Evolutionary conservation across 2,888 invertebrate genomes (phyloP).

Genomic region (Priapulus caudatus): DNA sequence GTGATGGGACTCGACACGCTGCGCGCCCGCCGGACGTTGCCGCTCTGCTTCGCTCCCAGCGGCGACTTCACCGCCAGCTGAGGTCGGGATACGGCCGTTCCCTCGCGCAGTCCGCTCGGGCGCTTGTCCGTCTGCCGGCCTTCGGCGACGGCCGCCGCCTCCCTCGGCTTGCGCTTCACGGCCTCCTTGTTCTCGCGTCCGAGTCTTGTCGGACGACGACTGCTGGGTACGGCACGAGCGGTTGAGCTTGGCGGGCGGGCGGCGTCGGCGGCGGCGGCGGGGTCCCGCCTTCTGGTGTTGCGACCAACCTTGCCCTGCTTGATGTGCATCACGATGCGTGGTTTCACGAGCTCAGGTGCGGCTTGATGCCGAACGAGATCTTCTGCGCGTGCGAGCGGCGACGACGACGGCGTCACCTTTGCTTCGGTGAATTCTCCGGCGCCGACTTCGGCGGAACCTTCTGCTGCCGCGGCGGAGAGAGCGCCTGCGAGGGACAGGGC

Average conservation of each 20-base stretch:
- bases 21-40: not conserved
- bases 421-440: not conserved
- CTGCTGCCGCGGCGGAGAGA: no score
- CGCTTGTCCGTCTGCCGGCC: not conserved
- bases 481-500: not conserved
- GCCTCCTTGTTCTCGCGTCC: not conserved
- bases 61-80: no score
- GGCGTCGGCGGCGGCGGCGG: no score
- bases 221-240: slow-evolving; percentile 38
- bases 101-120: not conserved
- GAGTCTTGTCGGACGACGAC: slow-evolving; percentile 21
- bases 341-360: slow-evolving; percentile 17
- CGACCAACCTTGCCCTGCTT: slow-evolving; percentile 33
- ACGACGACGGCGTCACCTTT: not conserved
- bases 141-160: not conserved
- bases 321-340: slow-evolving; percentile 35
- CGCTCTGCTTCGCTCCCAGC: no score
- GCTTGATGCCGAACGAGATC: not conserved
- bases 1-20: not conserved
- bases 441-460: no score
- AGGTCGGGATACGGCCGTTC: no score
- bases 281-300: no score
- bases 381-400: slow-evolving; percentile 28
- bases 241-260: no score
- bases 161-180: no score